Evolutionary conservation across 2,113 vertebrate genomes (phyloP).

Genomic region (Anolis sagrei): DNA sequence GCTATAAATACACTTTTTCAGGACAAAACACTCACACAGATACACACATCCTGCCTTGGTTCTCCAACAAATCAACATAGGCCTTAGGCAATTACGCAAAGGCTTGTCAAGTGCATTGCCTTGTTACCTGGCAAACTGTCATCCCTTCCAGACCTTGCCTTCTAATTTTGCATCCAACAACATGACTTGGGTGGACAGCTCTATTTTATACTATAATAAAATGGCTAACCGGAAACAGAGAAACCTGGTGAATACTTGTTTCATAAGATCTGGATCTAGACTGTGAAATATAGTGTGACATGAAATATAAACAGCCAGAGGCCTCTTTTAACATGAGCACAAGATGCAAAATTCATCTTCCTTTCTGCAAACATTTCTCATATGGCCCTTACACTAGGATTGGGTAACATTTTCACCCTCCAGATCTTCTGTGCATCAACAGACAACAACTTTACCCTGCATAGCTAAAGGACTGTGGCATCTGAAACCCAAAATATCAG

Average conservation of each 20-base stretch:
- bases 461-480: too few species aligned
- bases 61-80: not conserved
- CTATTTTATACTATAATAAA: not conserved
- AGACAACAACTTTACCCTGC: too few species aligned
- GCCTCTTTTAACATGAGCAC: conserved; percentile 5
- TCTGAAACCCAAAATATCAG: too few species aligned
- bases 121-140: not conserved
- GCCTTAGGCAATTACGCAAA: not conserved
- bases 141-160: not conserved
- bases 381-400: conserved; percentile 10
- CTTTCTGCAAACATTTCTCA: conserved; percentile 27
- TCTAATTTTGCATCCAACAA: not conserved
- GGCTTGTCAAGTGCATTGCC: not conserved
- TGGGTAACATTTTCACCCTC: too few species aligned
- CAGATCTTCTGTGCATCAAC: too few species aligned
- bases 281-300: conserved; percentile 21
- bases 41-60: not conserved
- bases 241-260: not conserved
- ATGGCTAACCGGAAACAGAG: not conserved
- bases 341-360: conserved; percentile 30
- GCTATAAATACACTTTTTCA: not conserved
- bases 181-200: not conserved
- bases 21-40: too few species aligned
- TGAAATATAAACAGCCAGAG: conserved; percentile 15
- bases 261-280: not conserved